These are phyloP conservation scores for Drosophila pseudoananassae DNA, from an alignment of 1,140 invertebrate species.

Conservation along the genomic window DNA sequence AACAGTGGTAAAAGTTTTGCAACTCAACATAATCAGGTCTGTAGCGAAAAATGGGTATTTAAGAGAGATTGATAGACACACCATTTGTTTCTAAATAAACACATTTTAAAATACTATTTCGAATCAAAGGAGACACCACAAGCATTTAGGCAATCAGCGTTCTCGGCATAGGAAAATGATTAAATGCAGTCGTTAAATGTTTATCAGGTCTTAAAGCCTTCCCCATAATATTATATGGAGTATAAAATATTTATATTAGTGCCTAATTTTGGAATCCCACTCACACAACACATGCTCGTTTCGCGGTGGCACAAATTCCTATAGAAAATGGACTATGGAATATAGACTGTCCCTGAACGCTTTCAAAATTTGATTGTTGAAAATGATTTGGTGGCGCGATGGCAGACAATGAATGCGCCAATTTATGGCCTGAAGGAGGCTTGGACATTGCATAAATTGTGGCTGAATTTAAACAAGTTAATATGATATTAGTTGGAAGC, in stretches of 20 bases:
- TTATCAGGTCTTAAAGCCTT: slow-evolving; percentile 32
- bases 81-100: background rate
- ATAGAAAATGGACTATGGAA: background rate
- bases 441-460: slow-evolving; percentile 55
- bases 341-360: slow-evolving; percentile 33
- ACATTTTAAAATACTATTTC: background rate
- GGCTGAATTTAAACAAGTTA: slow-evolving; percentile 70
- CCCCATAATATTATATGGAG: slow-evolving; percentile 10
- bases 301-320: slow-evolving; percentile 3
- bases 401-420: slow-evolving; percentile 55
- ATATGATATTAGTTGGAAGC: slow-evolving; percentile 66
- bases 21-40: background rate
- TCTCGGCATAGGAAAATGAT: slow-evolving; percentile 2
- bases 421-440: slow-evolving; percentile 54
- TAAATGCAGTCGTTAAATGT: slow-evolving; percentile 26
- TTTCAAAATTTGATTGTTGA: slow-evolving; percentile 51
- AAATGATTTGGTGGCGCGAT: slow-evolving; percentile 39
- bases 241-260: slow-evolving; percentile 29
- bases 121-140: background rate
- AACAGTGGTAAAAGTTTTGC: slow-evolving; percentile 29
- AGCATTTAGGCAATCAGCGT: background rate
- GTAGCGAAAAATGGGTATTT: background rate
- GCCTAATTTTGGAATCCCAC: slow-evolving; percentile 21
- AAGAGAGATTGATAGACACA: background rate
- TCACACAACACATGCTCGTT: slow-evolving; percentile 4